Conservation (phyloP, 1,140 invertebrate species). For the Chionoecetes opilio region DNA sequence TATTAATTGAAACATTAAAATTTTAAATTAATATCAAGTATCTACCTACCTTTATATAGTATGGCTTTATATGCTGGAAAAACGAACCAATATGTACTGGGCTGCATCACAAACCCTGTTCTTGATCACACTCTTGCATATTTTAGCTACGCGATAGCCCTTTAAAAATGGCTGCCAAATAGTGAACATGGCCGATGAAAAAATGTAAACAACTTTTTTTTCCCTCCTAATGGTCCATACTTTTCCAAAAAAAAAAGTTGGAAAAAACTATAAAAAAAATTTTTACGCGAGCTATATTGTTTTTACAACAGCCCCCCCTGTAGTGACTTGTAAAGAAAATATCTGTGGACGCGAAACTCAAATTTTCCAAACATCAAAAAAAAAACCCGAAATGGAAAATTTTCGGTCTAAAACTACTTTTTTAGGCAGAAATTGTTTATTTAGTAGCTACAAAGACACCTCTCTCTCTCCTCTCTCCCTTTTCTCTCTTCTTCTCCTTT, state of each 20-base stretch:
- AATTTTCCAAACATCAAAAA: background rate
- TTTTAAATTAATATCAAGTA: no score
- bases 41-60: no score
- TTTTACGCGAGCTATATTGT: background rate
- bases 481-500: constrained; percentile 29
- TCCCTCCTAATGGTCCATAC: background rate
- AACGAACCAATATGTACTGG: no score
- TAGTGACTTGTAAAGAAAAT: background rate
- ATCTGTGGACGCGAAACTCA: background rate
- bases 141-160: no score
- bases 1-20: no score
- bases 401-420: background rate
- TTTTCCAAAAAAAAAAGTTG: no score
- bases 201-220: background rate
- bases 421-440: background rate
- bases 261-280: no score
- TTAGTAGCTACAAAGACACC: background rate
- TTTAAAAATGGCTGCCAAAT: no score
- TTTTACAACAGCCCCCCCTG: background rate
- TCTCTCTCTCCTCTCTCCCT: constrained; percentile 25
- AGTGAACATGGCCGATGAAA: no score
- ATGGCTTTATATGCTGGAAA: no score
- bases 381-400: background rate
- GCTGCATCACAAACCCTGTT: no score
- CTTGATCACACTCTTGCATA: no score